Evolutionary conservation across 1,140 invertebrate species (phyloP).

Genomic region (Drosophila obscura): DNA sequence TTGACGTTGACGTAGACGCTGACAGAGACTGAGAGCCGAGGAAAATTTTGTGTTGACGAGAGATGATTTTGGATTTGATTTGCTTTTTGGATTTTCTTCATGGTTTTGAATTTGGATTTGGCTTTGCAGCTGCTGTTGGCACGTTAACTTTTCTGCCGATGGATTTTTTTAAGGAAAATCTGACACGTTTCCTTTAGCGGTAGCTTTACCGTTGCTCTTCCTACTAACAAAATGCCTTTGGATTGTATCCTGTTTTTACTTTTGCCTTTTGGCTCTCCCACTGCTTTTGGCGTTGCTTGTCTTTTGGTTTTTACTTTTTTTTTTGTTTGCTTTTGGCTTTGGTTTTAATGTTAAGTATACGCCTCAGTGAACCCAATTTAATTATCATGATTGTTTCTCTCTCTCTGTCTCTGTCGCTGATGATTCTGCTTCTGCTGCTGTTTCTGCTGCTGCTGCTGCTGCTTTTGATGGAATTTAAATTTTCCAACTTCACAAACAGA

Average conservation of each 20-base stretch:
- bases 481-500: slow-evolving; percentile 73
- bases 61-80: slow-evolving; percentile 21
- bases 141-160: too few relatives aligned
- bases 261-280: too few relatives aligned
- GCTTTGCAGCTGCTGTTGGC: too few relatives aligned
- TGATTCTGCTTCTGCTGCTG: slow-evolving; percentile 26
- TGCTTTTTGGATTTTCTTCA: too few relatives aligned
- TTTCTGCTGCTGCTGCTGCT: neutral
- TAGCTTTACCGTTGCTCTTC: too few relatives aligned
- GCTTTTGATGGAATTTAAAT: slow-evolving; percentile 65
- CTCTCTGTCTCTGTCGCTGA: slow-evolving; percentile 46
- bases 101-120: slow-evolving; percentile 62
- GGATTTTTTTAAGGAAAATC: too few relatives aligned
- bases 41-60: slow-evolving; percentile 25
- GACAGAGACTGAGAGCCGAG: slow-evolving; percentile 4
- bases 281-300: too few relatives aligned
- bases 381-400: slow-evolving; percentile 80
- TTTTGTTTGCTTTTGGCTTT: slow-evolving; percentile 44
- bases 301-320: too few relatives aligned
- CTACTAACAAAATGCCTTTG: too few relatives aligned
- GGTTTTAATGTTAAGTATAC: slow-evolving; percentile 80
- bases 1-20: slow-evolving; percentile 7
- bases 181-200: too few relatives aligned
- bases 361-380: slow-evolving; percentile 82
- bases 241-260: too few relatives aligned